Evolutionary conservation across 2,797 vertebrate species (phyloP).

Genomic region (Muraenolepis orangiensis): DNA sequence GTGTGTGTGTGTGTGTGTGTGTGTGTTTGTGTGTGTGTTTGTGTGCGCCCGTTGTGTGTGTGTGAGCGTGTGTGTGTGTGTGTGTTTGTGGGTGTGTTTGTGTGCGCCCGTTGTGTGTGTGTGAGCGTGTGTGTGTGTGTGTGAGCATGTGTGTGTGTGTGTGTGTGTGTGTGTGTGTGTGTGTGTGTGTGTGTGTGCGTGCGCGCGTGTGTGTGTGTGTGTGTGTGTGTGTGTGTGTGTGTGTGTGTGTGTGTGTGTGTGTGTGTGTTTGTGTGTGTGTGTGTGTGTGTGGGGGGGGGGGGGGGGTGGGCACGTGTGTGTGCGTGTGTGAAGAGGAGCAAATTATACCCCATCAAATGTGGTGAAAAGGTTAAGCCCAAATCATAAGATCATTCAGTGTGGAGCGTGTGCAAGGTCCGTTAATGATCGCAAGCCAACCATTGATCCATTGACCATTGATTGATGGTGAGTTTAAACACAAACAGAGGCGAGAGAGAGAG

Average conservation of each 20-base stretch:
- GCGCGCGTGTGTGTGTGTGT: neutral
- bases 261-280: slow-evolving; percentile 4
- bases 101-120: too few relatives aligned
- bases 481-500: slow-evolving; percentile 2
- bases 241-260: neutral
- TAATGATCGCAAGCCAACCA: slow-evolving; percentile 40
- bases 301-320: too few relatives aligned
- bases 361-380: slow-evolving; percentile 41
- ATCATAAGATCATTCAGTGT: slow-evolving; percentile 31
- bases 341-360: slow-evolving; percentile 14
- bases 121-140: neutral
- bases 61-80: neutral
- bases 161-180: neutral
- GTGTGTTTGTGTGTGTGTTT: neutral
- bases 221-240: neutral
- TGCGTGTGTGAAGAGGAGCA: slow-evolving; percentile 7
- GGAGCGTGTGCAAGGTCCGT: slow-evolving; percentile 15
- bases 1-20: neutral
- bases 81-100: slow-evolving; percentile 7
- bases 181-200: neutral
- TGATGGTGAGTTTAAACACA: slow-evolving; percentile 40
- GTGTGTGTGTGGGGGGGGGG: slow-evolving; percentile 4
- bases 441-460: slow-evolving; percentile 46
- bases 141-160: neutral
- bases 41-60: neutral